Evolutionary conservation across 2,797 vertebrate genomes (phyloP), one percentile per base, ranked within the genome.

Genomic region (Crocodylus rhombifer): DNA sequence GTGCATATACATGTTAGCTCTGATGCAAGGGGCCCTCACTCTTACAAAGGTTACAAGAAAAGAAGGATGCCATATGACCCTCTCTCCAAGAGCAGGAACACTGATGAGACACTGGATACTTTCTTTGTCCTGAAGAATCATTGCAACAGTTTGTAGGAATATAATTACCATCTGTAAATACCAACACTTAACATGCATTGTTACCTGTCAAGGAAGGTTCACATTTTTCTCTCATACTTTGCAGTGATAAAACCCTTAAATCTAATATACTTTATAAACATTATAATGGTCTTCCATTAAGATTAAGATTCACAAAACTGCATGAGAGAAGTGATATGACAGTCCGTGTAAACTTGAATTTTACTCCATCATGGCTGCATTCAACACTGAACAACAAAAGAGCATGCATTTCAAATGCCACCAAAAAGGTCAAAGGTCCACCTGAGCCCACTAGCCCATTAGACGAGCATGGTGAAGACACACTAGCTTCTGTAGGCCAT

Each of bases 191-290:
- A 4, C 0, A 2, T 25, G 26, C n/a, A 28, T 26, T n/a, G 67
- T 56, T n/a, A 26, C 58, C 33, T 79, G 23, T 78, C 60, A 62
- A 2, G 4, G 6, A 7, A 0, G 5, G 69, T n/a, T 65, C 23
- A 15, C 11, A 0, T 23, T 21, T 64, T 12, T 1, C 6, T 12
- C 62, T 65, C 0, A 0, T 10, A 26, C 13, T 0, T 2, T 5
- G 65, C 26, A 1, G 4, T 4, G 26, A 28, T 6, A 3, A 10
- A 9, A 5, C 57, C 79, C 12, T 73, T 42, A 42, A 3, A 12
- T 6, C 60, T 28, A 2, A 0, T 3, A 1, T 2, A 0, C 1
- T 1, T 6, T 6, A 9, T 4, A 4, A 51, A 2, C 69, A 58
- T 56, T 28, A 21, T 74, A 79, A 4, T 1, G 56, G 2, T 62